phyloP scores from a whole-genome alignment of 37 sponge, comb jelly and placozoan species.

The Oopsacas minuta region DNA sequence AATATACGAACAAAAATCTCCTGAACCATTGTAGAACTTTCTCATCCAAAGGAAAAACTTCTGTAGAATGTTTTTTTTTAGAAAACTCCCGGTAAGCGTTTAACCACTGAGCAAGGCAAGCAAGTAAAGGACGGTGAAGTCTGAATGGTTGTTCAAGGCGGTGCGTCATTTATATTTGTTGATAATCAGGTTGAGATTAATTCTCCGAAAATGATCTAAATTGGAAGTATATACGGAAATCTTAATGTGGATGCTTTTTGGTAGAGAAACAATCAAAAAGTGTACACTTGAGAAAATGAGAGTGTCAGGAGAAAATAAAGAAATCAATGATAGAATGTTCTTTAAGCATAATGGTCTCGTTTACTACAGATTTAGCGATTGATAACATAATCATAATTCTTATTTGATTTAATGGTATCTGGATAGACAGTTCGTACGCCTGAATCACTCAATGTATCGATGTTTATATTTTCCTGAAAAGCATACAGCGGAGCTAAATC shows the following conservation, averaged over 20 bases:
- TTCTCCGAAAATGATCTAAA: slow-evolving; percentile 14
- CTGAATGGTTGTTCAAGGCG: background rate
- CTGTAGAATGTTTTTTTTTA: background rate
- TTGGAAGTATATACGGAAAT: slow-evolving; percentile 5
- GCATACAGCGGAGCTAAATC: background rate
- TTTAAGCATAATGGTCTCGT: slow-evolving; percentile 9
- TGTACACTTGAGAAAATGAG: background rate
- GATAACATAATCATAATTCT: slow-evolving; percentile 16
- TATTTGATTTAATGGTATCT: background rate
- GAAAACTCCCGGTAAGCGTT: slow-evolving; percentile 9
- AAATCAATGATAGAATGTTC: slow-evolving; percentile 11
- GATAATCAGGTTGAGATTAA: slow-evolving; percentile 11
- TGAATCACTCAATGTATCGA: background rate
- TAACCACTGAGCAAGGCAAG: background rate
- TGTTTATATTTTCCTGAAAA: background rate
- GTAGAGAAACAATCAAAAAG: slow-evolving; percentile 1
- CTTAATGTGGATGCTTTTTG: slow-evolving; percentile 11
- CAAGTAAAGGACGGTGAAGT: slow-evolving; percentile 10
- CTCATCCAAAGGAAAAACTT: slow-evolving; percentile 13
- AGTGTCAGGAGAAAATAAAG: slow-evolving; percentile 17
- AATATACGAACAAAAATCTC: background rate
- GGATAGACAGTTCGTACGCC: background rate
- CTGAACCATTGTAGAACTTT: background rate
- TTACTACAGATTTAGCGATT: slow-evolving; percentile 8
- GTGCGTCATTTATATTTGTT: slow-evolving; percentile 12